Evolutionary conservation across 2,888 invertebrate species (phyloP).

Genomic region (Marronus borbonicus): DNA sequence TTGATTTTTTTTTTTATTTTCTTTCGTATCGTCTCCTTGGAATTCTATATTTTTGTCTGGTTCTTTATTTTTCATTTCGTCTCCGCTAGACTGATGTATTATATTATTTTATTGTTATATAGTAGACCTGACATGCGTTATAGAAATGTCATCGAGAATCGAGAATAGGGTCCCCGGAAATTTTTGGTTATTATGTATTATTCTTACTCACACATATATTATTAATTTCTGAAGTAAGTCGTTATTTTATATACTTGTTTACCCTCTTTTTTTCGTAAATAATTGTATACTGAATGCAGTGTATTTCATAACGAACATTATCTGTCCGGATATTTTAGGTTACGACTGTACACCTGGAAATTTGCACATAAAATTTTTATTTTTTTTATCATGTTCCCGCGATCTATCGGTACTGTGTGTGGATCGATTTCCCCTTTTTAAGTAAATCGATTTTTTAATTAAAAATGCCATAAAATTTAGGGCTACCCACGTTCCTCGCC

Average conservation of each 20-base stretch:
- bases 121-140: slow-evolving; percentile 57
- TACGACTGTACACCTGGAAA: too few species aligned
- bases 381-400: too few species aligned
- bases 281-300: neutral
- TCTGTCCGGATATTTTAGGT: neutral
- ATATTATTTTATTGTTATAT: slow-evolving; percentile 52
- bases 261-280: too few species aligned
- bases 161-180: slow-evolving; percentile 65
- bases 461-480: too few species aligned
- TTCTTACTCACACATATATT: slow-evolving; percentile 53
- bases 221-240: neutral
- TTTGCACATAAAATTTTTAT: neutral
- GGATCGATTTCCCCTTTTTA: too few species aligned
- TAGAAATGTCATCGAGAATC: slow-evolving; percentile 61
- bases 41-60: slow-evolving; percentile 9
- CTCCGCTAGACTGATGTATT: slow-evolving; percentile 60
- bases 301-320: neutral
- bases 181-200: slow-evolving; percentile 51
- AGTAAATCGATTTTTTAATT: too few species aligned
- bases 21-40: slow-evolving; percentile 51
- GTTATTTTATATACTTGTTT: too few species aligned
- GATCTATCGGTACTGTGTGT: too few species aligned
- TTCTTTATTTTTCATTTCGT: slow-evolving; percentile 57
- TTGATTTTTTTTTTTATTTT: slow-evolving; percentile 57
- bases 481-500: too few species aligned